Conservation (phyloP, 1,140 invertebrate genomes). For the Archivesica marissinica region DNA sequence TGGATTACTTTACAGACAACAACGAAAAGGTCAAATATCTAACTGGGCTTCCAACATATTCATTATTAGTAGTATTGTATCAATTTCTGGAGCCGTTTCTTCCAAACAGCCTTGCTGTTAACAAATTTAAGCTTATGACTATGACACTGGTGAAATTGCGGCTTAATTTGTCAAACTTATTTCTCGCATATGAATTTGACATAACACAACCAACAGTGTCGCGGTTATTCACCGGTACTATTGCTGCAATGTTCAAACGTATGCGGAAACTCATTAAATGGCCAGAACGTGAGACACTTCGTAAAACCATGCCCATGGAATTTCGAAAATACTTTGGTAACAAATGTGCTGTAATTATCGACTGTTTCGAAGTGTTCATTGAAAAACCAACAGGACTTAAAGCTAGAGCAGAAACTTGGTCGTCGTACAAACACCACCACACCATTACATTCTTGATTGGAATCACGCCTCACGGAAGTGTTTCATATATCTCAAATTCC, state of each 20-base stretch:
- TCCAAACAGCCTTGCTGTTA: neutral
- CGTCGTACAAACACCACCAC: slow-evolving; percentile 63
- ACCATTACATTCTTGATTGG: slow-evolving; percentile 65
- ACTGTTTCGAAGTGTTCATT: slow-evolving; percentile 66
- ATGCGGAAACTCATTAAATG: slow-evolving; percentile 56
- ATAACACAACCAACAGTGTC: slow-evolving; percentile 49
- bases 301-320: slow-evolving; percentile 57
- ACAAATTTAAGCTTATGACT: slow-evolving; percentile 18
- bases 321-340: slow-evolving; percentile 63
- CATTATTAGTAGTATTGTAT: neutral
- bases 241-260: slow-evolving; percentile 49
- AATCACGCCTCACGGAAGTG: slow-evolving; percentile 58
- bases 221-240: slow-evolving; percentile 34
- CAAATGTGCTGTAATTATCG: slow-evolving; percentile 62
- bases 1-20: slow-evolving; percentile 1
- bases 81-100: neutral
- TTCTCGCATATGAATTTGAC: slow-evolving; percentile 36
- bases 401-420: slow-evolving; percentile 60
- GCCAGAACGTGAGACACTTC: slow-evolving; percentile 61
- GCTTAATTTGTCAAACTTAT: slow-evolving; percentile 30
- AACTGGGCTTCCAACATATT: neutral
- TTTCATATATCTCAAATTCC: slow-evolving; percentile 56
- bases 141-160: slow-evolving; percentile 13
- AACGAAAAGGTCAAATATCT: slow-evolving; percentile 6
- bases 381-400: slow-evolving; percentile 53